Conservation (phyloP, 2,113 vertebrate species). For the Vidua macroura region DNA sequence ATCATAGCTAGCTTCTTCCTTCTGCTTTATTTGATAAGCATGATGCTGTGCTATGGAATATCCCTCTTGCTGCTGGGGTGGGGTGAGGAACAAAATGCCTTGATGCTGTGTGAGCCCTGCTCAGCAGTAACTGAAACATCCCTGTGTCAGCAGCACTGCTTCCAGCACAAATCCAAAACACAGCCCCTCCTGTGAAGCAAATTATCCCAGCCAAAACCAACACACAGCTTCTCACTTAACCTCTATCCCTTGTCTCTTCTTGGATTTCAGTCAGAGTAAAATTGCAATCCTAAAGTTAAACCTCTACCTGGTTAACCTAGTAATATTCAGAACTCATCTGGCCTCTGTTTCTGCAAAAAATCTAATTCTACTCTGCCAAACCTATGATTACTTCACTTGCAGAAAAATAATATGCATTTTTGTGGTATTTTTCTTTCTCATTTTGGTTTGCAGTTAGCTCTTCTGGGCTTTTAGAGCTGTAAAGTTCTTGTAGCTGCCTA, state of each 20-base stretch:
- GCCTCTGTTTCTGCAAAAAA: background rate
- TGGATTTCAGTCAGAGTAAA: background rate
- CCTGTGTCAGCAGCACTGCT: background rate
- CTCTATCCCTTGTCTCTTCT: background rate
- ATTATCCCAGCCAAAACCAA: background rate
- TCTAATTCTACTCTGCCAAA: background rate
- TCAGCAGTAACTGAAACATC: background rate
- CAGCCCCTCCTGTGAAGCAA: background rate
- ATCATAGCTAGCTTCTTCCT: background rate
- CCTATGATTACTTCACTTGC: background rate
- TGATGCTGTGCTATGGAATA: background rate
- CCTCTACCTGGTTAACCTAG: background rate
- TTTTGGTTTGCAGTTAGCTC: background rate
- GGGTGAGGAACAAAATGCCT: background rate
- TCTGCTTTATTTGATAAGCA: background rate
- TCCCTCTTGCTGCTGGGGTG: background rate
- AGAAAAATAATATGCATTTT: background rate
- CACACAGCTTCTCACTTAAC: background rate
- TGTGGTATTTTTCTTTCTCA: background rate
- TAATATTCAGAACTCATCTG: background rate
- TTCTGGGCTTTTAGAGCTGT: background rate
- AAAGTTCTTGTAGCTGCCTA: background rate
- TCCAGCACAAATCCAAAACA: background rate
- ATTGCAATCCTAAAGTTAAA: background rate
- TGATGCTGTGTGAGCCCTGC: background rate